A percentile compares a stretch with the other conserved stretches of the same genome.
These are phyloP conservation scores for Chrysomela aeneicollis DNA, from an alignment of 2,888 invertebrate genomes.

Conservation along the genomic window DNA sequence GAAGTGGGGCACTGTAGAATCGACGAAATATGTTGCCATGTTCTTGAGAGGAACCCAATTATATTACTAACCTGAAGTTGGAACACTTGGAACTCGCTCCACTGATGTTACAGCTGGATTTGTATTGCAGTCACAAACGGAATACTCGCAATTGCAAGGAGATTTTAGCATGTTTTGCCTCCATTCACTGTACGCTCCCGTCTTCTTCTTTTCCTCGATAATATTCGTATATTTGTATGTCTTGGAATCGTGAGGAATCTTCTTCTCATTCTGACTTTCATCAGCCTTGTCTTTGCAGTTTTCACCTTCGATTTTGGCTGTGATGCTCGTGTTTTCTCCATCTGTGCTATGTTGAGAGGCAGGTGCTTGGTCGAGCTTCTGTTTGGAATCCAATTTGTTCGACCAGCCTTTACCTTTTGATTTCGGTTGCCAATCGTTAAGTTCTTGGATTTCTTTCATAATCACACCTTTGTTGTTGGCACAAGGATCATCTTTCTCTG, in stretches of 20 bases:
- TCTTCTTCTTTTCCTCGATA: conserved; percentile 37
- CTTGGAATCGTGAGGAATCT: conserved; percentile 5
- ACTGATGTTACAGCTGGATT: conserved; percentile 35
- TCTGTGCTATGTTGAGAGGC: background rate
- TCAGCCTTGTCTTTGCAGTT: background rate
- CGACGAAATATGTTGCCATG: too few relatives aligned
- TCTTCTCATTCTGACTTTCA: background rate
- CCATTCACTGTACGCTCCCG: conserved; percentile 40
- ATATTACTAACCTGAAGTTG: background rate
- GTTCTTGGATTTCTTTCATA: conserved; percentile 35
- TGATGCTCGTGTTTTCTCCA: background rate
- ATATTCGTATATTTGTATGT: conserved; percentile 36
- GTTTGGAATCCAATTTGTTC: background rate
- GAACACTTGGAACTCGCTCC: background rate
- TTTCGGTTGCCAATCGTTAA: conserved; percentile 41
- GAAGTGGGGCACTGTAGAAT: too few relatives aligned
- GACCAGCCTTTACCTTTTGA: conserved; percentile 1
- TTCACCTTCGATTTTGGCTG: background rate
- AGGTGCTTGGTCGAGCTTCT: background rate
- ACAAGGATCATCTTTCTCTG: conserved; percentile 24
- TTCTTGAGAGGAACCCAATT: too few relatives aligned
- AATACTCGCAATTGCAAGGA: conserved; percentile 31
- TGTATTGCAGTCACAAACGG: conserved; percentile 35
- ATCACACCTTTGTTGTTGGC: conserved; percentile 13
- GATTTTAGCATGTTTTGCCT: conserved; percentile 32